Conservation (phyloP, 2,113 vertebrate species). For the Seriola rivoliana region DNA sequence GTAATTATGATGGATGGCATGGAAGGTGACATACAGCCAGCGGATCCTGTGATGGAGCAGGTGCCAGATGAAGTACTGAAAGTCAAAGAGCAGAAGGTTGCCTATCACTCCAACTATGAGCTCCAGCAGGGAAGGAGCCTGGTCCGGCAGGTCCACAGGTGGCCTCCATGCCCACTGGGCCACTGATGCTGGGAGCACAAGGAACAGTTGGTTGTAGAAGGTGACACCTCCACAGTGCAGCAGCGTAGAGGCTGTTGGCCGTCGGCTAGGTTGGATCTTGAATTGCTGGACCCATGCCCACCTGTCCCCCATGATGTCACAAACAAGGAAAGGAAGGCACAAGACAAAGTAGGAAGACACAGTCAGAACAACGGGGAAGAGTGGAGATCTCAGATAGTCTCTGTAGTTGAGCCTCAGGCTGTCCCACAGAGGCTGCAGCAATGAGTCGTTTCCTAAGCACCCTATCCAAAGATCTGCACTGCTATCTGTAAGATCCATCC, state of each 20-base stretch:
- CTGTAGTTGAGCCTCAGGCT: constrained; percentile 72
- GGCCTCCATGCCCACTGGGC: constrained; percentile 86
- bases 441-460: constrained; percentile 49
- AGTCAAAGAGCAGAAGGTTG: constrained; percentile 84
- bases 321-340: constrained; percentile 78
- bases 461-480: constrained; percentile 43
- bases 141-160: constrained; percentile 76
- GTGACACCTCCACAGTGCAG: constrained; percentile 81
- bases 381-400: constrained; percentile 80
- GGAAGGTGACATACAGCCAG: constrained; percentile 84
- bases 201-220: constrained; percentile 81
- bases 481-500: constrained; percentile 54
- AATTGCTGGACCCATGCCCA: constrained; percentile 76
- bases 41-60: constrained; percentile 80
- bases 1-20: constrained; percentile 82
- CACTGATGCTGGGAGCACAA: constrained; percentile 82
- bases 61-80: constrained; percentile 87
- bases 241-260: constrained; percentile 70
- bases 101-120: constrained; percentile 72
- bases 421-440: constrained; percentile 83
- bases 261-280: constrained; percentile 79
- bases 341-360: constrained; percentile 83
- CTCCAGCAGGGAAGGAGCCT: constrained; percentile 76
- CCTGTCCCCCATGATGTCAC: constrained; percentile 78
- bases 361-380: constrained; percentile 80